Evolutionary conservation across 2,113 vertebrate species (phyloP), one percentile per base, ranked within the genome.

Genomic region (Peromyscus leucopus): DNA sequence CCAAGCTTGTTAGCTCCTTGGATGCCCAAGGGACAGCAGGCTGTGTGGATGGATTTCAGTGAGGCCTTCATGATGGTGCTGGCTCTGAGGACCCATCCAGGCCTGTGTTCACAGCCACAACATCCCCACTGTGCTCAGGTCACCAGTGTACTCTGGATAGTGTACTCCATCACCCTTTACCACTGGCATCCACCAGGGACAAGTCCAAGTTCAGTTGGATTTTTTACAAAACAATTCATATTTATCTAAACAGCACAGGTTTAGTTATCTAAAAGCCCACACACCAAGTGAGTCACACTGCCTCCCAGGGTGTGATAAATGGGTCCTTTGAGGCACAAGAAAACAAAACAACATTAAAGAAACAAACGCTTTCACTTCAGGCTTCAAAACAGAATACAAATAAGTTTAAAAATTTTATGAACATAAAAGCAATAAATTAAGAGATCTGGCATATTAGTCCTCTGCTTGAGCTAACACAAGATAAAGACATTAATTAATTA

Each of bases 331-430:
- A 90, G 31, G 21, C 3, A 21, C 71, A 74, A 36, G 92, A 21
- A 65, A 89, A 31, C 24, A 72, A 78, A 67, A 79, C 39, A 31
- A 75, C 12, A 72, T 72, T 36, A 74, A 87, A 75, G 46, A 48
- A 69, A 69, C 28, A 65, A 69, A 57, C 8, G 5, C n/a, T 67
- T 42, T 55, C 21, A 19, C 46, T 59, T 69, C 72, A 48, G 88
- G 33, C 55, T 89, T 96, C 96, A 88, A 92, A 31, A 51, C 21
- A 19, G n/a, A 90, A n/a, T 61, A 42, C 11, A 90, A 5, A 21
- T 76, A 57, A 61, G 33, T 46, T 93, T 91, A 11, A 59, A 91
- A 71, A 39, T 72, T 4, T 76, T n/a, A 15, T n/a, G 48, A 78
- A n/a, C 87, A 59, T 28, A 78, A 46, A 90, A 91, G 57, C 5